Conservation (phyloP, 2,888 invertebrate genomes). For the Tinea semifulvella region DNA sequence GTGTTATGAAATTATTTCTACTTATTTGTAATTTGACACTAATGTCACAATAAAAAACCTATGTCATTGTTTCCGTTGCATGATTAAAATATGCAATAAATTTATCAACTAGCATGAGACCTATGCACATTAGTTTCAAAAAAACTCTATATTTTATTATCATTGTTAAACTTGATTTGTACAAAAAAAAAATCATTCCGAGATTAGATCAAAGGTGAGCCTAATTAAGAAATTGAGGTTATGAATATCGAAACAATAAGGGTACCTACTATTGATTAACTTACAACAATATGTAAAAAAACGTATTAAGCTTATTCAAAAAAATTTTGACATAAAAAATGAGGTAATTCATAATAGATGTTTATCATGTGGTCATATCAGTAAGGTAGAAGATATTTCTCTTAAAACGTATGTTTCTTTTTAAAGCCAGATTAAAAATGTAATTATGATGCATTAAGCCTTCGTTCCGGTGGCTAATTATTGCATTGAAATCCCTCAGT, state of each 20-base stretch:
- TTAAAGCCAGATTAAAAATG: slow-evolving; percentile 23
- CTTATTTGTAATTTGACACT: neutral
- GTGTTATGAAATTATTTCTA: neutral
- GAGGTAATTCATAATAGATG: slow-evolving; percentile 30
- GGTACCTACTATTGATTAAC: too few relatives aligned
- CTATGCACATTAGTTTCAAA: too few relatives aligned
- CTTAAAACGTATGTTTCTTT: slow-evolving; percentile 16
- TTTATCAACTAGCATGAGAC: too few relatives aligned
- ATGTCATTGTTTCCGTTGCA: neutral
- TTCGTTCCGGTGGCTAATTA: slow-evolving; percentile 18
- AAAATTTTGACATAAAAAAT: slow-evolving; percentile 26
- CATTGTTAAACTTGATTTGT: too few relatives aligned
- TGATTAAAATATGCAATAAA: slow-evolving; percentile 3
- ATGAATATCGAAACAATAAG: too few relatives aligned
- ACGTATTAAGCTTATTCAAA: neutral
- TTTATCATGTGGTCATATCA: slow-evolving; percentile 30
- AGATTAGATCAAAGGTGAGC: too few relatives aligned
- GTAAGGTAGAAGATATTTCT: slow-evolving; percentile 26
- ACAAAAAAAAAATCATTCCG: too few relatives aligned
- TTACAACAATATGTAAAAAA: neutral
- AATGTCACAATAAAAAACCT: slow-evolving; percentile 1
- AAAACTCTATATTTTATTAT: too few relatives aligned
- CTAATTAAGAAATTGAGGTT: too few relatives aligned
- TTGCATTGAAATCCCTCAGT: too few relatives aligned
- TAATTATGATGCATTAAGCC: slow-evolving; percentile 24